Percentiles rank a stretch among this genome's conserved stretches.
These are phyloP conservation scores for Mizuhopecten yessoensis DNA, from an alignment of 1,140 invertebrate species.

Conservation along the genomic window DNA sequence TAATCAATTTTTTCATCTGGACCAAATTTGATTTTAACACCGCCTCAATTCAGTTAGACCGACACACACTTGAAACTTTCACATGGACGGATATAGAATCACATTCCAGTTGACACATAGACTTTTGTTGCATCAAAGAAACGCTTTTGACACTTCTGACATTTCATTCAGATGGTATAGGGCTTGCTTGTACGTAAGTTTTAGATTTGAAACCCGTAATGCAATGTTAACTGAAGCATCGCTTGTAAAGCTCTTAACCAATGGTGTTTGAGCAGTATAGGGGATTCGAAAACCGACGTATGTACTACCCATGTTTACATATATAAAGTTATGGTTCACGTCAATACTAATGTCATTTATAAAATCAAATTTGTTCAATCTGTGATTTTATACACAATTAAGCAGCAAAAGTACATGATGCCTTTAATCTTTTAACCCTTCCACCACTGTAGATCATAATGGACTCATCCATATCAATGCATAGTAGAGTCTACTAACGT, in stretches of 20 bases:
- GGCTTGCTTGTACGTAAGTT: not conserved
- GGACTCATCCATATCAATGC: too few relatives aligned
- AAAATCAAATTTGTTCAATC: not conserved
- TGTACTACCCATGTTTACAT: too few relatives aligned
- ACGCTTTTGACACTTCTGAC: not conserved
- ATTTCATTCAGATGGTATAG: not conserved
- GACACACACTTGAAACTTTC: not conserved
- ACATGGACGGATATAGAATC: not conserved
- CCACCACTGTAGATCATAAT: too few relatives aligned
- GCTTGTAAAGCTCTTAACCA: too few relatives aligned
- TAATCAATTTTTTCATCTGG: too few relatives aligned
- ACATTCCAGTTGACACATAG: not conserved
- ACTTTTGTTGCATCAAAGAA: not conserved
- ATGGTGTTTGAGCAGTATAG: too few relatives aligned
- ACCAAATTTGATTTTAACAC: not conserved
- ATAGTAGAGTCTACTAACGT: too few relatives aligned
- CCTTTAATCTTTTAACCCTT: too few relatives aligned
- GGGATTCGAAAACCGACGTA: too few relatives aligned
- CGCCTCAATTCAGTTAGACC: not conserved
- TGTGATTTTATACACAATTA: too few relatives aligned
- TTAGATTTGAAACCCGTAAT: not conserved
- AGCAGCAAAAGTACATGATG: too few relatives aligned
- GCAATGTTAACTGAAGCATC: too few relatives aligned
- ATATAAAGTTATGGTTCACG: not conserved
- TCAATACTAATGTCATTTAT: not conserved